A percentile compares a stretch with the other conserved stretches of the same genome.
Evolutionary conservation across 2,113 vertebrate genomes (phyloP).

Genomic region (Sciurus niger): DNA sequence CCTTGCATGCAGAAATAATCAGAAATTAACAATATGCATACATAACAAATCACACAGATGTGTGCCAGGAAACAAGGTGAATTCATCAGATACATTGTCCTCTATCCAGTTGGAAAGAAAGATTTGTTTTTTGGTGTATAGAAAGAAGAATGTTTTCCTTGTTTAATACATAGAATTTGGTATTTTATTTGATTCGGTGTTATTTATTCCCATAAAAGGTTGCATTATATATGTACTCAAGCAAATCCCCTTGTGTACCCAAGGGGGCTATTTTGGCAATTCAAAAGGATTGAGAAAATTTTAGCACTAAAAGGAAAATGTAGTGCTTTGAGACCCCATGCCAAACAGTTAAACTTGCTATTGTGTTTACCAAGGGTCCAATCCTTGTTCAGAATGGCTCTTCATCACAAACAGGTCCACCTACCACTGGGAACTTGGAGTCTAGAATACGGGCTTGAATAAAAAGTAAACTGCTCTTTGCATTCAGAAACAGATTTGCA

Average conservation of each 20-base stretch:
- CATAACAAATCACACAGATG: background rate
- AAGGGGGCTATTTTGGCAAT: conserved; percentile 60
- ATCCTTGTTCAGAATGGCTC: conserved; percentile 36
- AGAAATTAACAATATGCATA: background rate
- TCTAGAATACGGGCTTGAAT: background rate
- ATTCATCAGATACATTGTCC: background rate
- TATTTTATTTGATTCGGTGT: conserved; percentile 41
- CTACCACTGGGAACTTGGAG: conserved; percentile 34
- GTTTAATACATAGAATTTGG: background rate
- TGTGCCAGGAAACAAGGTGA: background rate
- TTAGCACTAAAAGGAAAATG: conserved; percentile 60
- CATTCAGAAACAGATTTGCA: conserved; percentile 46
- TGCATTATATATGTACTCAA: background rate
- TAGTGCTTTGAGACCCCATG: conserved; percentile 59
- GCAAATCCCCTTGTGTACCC: conserved; percentile 2
- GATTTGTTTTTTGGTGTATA: background rate
- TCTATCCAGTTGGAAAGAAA: background rate
- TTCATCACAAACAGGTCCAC: conserved; percentile 32
- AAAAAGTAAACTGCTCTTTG: conserved; percentile 12
- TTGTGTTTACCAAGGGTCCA: conserved; percentile 43
- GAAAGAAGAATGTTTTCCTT: conserved; percentile 41
- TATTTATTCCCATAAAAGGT: conserved; percentile 62
- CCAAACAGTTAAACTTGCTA: conserved; percentile 68
- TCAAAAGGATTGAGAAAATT: conserved; percentile 57
- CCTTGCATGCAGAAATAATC: conserved; percentile 44